Evolutionary conservation across 1,140 invertebrate species (phyloP).

Genomic region (Bombus waltoni): DNA sequence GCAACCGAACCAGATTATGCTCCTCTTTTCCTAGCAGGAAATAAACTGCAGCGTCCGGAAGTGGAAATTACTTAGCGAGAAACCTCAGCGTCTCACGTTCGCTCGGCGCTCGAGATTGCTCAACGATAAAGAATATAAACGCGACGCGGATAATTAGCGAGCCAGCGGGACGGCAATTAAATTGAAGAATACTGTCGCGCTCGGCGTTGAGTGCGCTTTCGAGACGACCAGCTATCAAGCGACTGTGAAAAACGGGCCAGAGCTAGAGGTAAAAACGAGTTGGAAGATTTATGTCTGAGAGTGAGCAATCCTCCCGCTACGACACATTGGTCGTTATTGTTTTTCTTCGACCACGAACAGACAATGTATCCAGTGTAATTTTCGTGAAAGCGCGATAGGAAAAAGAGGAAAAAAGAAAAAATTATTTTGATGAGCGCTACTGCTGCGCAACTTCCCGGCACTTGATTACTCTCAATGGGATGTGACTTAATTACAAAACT

Average conservation of each 20-base stretch:
- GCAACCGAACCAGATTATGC: neutral
- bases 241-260: neutral
- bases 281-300: conserved; percentile 40
- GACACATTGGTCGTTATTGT: conserved; percentile 29
- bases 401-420: too few relatives aligned
- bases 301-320: conserved; percentile 6
- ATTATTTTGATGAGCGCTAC: neutral
- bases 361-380: neutral
- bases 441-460: neutral
- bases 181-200: conserved; percentile 46
- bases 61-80: conserved; percentile 22
- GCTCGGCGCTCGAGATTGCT: neutral
- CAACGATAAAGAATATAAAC: conserved; percentile 27
- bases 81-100: neutral
- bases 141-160: conserved; percentile 40
- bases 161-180: conserved; percentile 37
- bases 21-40: neutral
- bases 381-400: neutral
- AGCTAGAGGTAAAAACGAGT: neutral
- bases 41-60: neutral
- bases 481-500: neutral
- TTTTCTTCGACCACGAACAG: conserved; percentile 2
- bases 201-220: conserved; percentile 18
- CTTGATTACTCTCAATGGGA: neutral
- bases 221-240: conserved; percentile 28